phyloP scores from a whole-genome alignment of 2,113 vertebrate species.

The Scomber japonicus region DNA sequence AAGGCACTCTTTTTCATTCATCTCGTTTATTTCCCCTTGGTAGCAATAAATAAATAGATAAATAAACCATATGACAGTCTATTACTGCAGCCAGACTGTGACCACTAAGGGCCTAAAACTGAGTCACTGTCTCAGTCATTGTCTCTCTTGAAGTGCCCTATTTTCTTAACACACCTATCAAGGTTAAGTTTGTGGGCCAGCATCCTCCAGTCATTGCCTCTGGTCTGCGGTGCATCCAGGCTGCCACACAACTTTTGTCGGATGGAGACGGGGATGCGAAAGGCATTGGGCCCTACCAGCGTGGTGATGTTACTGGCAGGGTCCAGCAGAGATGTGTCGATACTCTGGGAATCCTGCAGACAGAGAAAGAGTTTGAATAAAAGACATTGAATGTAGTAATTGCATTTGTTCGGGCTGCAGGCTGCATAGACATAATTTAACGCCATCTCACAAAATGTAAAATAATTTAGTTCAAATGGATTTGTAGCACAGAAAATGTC shows the following conservation, averaged over 20 bases:
- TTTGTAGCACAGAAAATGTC: constrained; percentile 11
- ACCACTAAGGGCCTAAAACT: neutral
- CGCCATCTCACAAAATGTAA: constrained; percentile 18
- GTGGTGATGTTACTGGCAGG: constrained; percentile 92
- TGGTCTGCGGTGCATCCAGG: constrained; percentile 96
- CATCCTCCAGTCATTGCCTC: constrained; percentile 99
- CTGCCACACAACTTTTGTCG: constrained; percentile 98
- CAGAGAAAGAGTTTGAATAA: constrained; percentile 1
- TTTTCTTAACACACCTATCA: constrained; percentile 89
- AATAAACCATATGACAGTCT: neutral
- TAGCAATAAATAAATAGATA: neutral
- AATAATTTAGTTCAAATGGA: constrained; percentile 36
- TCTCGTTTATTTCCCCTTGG: constrained; percentile 17
- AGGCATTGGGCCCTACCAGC: constrained; percentile 92
- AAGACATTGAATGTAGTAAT: neutral
- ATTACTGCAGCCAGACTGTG: constrained; percentile 20
- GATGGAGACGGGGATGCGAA: constrained; percentile 96
- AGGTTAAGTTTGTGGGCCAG: constrained; percentile 96
- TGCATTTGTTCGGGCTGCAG: neutral
- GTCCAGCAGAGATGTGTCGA: constrained; percentile 91
- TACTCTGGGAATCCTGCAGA: constrained; percentile 90
- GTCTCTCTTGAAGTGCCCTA: neutral
- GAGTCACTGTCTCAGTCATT: constrained; percentile 7
- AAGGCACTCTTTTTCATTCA: neutral
- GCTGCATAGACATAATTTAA: constrained; percentile 19